phyloP scores from a whole-genome alignment of 2,113 vertebrate species.

The Serilophus lunatus region DNA sequence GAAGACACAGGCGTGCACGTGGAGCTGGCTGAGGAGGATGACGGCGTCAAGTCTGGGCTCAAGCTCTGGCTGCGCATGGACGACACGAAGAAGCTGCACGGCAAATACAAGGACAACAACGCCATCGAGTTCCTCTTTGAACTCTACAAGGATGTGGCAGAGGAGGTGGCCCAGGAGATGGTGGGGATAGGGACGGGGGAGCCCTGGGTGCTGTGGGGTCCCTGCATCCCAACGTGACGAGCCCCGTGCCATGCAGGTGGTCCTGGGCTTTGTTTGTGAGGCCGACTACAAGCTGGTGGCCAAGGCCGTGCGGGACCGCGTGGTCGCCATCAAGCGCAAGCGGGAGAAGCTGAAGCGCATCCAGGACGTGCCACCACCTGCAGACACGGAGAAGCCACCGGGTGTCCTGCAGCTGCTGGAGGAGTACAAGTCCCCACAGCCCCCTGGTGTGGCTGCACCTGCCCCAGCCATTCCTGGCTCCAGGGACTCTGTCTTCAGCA shows the following conservation, averaged over 20 bases:
- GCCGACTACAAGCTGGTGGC: slow-evolving; percentile 90
- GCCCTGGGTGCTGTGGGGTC: fast-evolving
- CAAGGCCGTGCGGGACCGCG: slow-evolving; percentile 84
- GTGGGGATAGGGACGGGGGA: slow-evolving; percentile 58
- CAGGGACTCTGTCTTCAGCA: slow-evolving; percentile 69
- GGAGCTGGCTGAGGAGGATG: slow-evolving; percentile 92
- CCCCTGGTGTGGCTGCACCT: neutral
- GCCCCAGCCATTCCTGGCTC: slow-evolving; percentile 34
- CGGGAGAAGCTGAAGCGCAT: slow-evolving; percentile 80
- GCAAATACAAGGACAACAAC: slow-evolving; percentile 95
- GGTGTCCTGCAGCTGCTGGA: slow-evolving; percentile 47
- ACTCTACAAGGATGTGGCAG: slow-evolving; percentile 90
- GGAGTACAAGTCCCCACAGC: slow-evolving; percentile 48
- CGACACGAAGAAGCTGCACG: slow-evolving; percentile 87
- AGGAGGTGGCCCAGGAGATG: slow-evolving; percentile 97
- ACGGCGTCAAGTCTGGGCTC: slow-evolving; percentile 84
- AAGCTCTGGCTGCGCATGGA: slow-evolving; percentile 97
- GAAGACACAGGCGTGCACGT: slow-evolving; percentile 93
- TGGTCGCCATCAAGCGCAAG: slow-evolving; percentile 84
- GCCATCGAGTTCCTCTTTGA: slow-evolving; percentile 97
- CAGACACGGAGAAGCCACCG: neutral
- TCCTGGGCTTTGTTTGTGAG: slow-evolving; percentile 88
- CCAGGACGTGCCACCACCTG: slow-evolving; percentile 24
- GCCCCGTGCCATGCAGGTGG: slow-evolving; percentile 70
- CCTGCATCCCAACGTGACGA: fast-evolving